Percentiles rank a stretch among this genome's conserved stretches.
phyloP scores from a whole-genome alignment of 2,113 vertebrate species.

The Fulica atra region DNA sequence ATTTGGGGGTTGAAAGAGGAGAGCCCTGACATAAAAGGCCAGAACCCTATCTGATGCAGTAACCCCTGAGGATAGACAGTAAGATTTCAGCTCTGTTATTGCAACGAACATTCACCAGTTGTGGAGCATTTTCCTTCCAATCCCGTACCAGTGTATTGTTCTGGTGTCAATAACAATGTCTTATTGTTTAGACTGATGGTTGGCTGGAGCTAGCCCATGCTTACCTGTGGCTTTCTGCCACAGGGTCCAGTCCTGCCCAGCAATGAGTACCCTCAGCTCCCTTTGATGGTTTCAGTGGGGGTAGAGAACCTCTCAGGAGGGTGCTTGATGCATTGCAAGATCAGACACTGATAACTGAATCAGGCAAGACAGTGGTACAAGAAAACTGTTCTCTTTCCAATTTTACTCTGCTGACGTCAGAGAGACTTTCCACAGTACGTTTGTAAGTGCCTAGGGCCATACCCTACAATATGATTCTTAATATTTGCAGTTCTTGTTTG shows the following conservation, averaged over 20 bases:
- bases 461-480: neutral
- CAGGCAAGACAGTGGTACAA: neutral
- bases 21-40: neutral
- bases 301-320: slow-evolving; percentile 30
- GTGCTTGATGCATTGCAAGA: slow-evolving; percentile 13
- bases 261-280: neutral
- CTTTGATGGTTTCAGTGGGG: neutral
- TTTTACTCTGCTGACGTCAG: slow-evolving; percentile 6
- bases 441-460: neutral
- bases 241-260: neutral
- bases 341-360: slow-evolving; percentile 38
- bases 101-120: neutral
- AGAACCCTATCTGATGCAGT: neutral
- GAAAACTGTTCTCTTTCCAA: slow-evolving; percentile 51
- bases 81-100: neutral
- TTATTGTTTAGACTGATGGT: neutral
- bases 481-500: neutral
- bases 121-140: neutral
- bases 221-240: neutral
- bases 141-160: neutral
- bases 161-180: neutral
- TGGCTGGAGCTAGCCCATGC: neutral
- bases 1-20: neutral
- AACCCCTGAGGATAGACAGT: neutral
- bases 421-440: neutral